Evolutionary conservation across 2,888 invertebrate species (phyloP), one percentile per base, ranked within the genome.

Genomic region (Vannuccia rotundouncinata): DNA sequence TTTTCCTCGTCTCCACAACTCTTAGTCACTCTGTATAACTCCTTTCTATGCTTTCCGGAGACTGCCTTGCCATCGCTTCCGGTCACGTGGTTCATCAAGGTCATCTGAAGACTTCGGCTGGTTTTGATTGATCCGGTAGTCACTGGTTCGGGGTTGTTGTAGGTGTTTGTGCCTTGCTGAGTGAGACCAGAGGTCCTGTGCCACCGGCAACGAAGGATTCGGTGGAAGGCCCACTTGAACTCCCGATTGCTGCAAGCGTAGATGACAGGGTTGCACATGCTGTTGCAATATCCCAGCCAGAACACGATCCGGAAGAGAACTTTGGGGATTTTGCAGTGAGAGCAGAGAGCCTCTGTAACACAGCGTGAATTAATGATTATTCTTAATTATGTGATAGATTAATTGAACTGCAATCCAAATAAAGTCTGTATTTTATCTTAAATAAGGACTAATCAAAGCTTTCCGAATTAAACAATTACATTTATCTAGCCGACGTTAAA

Each of bases 261-360:
- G 82, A 92, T 91, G 76, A 92, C 89, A 0, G 92, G 92, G 85
- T 92, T 92, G 82, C 92, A 89, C 22, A 91, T 90, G 0, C 91
- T 91, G 89, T 92, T 92, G 83, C 90, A 90, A 87, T 92, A 92
- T 0, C 92, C 92, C 0, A 92, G 89, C 92, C 92, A 92, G 80
- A 92, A 91, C 84, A 91, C 91, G 85, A 91, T 89, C 82, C 90
- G 90, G 89, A 92, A 92, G 0, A 90, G 85, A 0, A 88, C 84
- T 2, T 86, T 85, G 73, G 90, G 90, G 28, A 89, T 86, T 0
- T 90, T 89, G 84, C 91, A 91, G 0, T 84, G 80, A 0, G 83
- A 82, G 83, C 90, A 90, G 30, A 90, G 84, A n/a, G 89, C 88
- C 83, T 87, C 90, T 90, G 88, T 22, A 87, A 86, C 10, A 59